Percentiles rank a stretch among this genome's conserved stretches.
phyloP scores from a whole-genome alignment of 2,113 vertebrate species.

The Catharus minimus region DNA sequence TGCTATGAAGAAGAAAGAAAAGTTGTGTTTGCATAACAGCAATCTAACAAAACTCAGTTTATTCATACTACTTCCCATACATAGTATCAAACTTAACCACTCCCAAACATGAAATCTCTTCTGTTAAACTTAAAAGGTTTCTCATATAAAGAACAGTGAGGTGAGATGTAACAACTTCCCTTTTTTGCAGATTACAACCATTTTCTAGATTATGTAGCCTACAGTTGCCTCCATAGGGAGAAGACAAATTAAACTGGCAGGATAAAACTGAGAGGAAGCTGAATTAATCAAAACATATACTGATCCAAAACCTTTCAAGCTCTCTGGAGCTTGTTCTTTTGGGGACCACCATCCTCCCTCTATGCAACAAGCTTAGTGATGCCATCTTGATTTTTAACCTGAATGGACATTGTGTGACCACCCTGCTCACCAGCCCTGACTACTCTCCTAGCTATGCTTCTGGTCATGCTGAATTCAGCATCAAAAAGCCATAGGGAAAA shows the following conservation, averaged over 20 bases:
- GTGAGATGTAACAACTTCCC: background rate
- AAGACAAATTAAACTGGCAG: background rate
- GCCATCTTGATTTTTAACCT: background rate
- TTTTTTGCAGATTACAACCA: background rate
- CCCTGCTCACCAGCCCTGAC: background rate
- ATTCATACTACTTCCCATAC: background rate
- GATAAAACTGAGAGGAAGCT: background rate
- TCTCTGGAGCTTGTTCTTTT: background rate
- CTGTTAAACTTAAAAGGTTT: background rate
- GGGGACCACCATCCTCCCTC: background rate
- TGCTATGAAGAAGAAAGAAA: background rate
- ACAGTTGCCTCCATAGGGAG: background rate
- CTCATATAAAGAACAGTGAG: background rate
- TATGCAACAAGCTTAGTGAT: background rate
- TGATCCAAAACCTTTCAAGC: background rate
- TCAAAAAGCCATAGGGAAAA: background rate
- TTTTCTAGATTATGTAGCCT: background rate
- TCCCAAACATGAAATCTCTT: background rate
- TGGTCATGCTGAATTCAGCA: background rate
- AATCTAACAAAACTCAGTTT: background rate
- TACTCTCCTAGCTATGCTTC: background rate
- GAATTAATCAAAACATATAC: background rate
- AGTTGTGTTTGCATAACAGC: background rate
- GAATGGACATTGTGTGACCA: fast-evolving
- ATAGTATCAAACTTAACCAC: background rate